phyloP scores from a whole-genome alignment of 92 coral and sea anemone genomes.

The Paramuricea clavata region DNA sequence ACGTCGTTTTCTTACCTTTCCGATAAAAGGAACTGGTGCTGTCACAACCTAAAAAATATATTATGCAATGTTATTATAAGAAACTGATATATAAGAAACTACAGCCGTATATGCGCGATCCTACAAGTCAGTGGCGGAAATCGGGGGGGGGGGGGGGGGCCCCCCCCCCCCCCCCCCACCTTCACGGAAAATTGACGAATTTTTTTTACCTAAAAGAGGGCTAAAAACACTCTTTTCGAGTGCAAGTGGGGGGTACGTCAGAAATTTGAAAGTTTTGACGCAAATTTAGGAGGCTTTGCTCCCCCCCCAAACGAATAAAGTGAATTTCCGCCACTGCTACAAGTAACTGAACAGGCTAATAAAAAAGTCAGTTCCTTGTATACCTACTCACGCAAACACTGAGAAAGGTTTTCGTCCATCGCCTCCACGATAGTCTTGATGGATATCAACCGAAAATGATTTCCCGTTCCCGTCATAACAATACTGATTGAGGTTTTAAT shows the following conservation, averaged over 20 bases:
- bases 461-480: background rate
- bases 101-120: background rate
- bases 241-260: too few relatives aligned
- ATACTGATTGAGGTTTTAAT: too few relatives aligned
- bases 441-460: background rate
- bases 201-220: too few relatives aligned
- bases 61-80: background rate
- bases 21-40: constrained; percentile 22
- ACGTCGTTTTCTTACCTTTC: constrained; percentile 3
- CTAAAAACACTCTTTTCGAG: too few relatives aligned
- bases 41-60: constrained; percentile 23
- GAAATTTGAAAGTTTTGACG: too few relatives aligned
- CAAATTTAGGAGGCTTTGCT: too few relatives aligned
- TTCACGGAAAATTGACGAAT: too few relatives aligned
- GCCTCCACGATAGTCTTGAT: background rate
- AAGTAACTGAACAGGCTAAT: background rate
- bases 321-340: too few relatives aligned
- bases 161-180: too few relatives aligned
- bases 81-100: background rate
- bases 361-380: background rate
- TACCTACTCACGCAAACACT: background rate
- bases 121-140: too few relatives aligned
- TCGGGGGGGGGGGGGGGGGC: too few relatives aligned
- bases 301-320: too few relatives aligned
- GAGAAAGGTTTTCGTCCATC: background rate